Conservation (phyloP, 2,797 vertebrate species). For the Avahi laniger region DNA sequence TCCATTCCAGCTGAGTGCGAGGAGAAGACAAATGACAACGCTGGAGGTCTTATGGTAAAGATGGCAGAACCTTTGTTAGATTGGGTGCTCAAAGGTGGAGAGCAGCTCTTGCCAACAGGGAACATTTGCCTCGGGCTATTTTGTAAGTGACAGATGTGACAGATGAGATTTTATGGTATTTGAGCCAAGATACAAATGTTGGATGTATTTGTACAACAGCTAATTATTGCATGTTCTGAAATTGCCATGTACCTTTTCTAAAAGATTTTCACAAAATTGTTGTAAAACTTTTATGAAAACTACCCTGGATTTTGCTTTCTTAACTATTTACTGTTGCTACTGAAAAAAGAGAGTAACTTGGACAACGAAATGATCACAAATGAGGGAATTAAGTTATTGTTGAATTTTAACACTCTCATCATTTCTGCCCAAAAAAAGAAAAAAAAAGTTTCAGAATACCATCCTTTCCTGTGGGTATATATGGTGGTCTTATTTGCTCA, state of each 20-base stretch:
- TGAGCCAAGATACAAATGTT: background rate
- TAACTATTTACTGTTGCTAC: background rate
- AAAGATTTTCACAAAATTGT: conserved; percentile 42
- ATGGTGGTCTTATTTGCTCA: background rate
- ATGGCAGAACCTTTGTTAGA: background rate
- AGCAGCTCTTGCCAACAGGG: background rate
- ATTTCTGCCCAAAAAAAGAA: background rate
- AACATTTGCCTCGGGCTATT: background rate
- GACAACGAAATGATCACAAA: background rate
- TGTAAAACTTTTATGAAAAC: conserved; percentile 15
- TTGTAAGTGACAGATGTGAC: background rate
- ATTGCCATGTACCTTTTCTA: background rate
- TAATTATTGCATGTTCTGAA: conserved; percentile 5
- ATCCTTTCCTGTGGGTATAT: background rate
- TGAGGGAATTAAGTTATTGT: conserved; percentile 13
- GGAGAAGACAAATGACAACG: background rate
- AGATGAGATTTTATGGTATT: background rate
- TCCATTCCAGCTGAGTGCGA: background rate
- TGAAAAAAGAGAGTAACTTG: background rate
- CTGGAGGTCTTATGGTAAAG: background rate
- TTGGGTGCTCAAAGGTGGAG: background rate
- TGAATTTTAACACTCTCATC: conserved; percentile 8
- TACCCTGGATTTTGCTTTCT: background rate
- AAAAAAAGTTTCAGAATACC: background rate
- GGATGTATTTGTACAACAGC: background rate